A percentile compares a stretch with the other conserved stretches of the same genome.
Conservation (phyloP, 2,113 vertebrate genomes). For the Alethe castanea region DNA sequence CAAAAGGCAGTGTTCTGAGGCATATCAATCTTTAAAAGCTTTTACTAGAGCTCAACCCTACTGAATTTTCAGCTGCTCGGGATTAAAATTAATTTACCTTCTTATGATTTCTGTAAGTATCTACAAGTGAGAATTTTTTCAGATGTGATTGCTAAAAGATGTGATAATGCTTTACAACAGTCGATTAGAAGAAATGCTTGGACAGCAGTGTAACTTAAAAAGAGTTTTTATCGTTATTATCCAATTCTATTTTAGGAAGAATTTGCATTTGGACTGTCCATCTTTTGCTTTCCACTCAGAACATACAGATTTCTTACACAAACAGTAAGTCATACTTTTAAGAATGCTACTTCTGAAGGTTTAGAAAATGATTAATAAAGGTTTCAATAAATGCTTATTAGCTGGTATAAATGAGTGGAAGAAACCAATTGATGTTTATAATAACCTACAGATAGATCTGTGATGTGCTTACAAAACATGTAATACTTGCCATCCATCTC, state of each 20-base stretch:
- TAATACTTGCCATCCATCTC: neutral
- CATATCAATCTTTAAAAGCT: neutral
- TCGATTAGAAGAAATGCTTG: neutral
- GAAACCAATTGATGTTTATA: neutral
- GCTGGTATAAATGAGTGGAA: neutral
- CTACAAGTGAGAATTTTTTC: neutral
- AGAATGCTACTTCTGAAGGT: neutral
- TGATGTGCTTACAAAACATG: neutral
- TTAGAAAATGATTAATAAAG: neutral
- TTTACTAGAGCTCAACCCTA: neutral
- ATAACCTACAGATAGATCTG: neutral
- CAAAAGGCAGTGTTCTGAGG: neutral
- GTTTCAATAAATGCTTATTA: neutral
- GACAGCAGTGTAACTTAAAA: neutral
- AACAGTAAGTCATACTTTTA: neutral
- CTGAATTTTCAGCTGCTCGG: neutral
- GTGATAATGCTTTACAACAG: neutral
- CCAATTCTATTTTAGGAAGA: neutral
- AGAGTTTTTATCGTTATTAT: neutral
- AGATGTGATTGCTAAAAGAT: neutral
- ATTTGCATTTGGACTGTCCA: neutral
- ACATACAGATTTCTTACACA: neutral
- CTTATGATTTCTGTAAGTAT: neutral
- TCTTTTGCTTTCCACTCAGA: neutral
- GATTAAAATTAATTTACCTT: constrained; percentile 13